Base-by-base conservation (phyloP, 2,797 vertebrate species). In the Chaunax sp. region DNA sequence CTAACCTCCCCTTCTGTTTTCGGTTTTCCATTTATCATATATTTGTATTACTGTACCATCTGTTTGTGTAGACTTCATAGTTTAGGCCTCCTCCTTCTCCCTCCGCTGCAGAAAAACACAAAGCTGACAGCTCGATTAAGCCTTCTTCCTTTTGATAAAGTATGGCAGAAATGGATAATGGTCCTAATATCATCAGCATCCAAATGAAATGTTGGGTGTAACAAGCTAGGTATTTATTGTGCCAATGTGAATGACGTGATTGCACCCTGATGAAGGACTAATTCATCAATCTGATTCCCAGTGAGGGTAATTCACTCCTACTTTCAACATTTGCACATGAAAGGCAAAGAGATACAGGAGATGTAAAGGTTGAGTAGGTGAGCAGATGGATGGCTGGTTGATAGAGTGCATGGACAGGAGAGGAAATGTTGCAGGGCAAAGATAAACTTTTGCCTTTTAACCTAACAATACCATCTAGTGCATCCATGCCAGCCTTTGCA, bases 161-260 rank as follows among this genome's bases (percentile, higher is more conserved):
- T 25, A 55, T 26, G 60, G 71, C 50, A 69, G 68, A 74, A 84
- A 85, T 26, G 79, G 50, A 72, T 76, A 77, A 75, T 79, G 59
- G 69, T 40, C 74, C 55, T 53, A 71, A 84, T 87, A 87, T 81
- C 73, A 80, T 87, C 84, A 74, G 85, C 89, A 77, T 75, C 50
- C 26, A 72, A 80, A 81, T 72, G 76, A 90, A 82, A 81, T 71
- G 49, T 54, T 82, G 75, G 78, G 74, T 70, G 83, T 90, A 90
- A 90, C 79, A 80, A 89, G 87, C 80, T 73, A 50, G 67, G 54
- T 88, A 81, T 92, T 91, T 82, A 85, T 90, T 90, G 85, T 45
- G 10, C 28, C 75, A 63, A 60, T 38, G 82, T 85, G 84, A 89
- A 88, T 90, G 88, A 89, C 88, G 86, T 90, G 89, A 92, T 89